Evolutionary conservation across 2,113 vertebrate genomes (phyloP).

Genomic region (Cariama cristata): DNA sequence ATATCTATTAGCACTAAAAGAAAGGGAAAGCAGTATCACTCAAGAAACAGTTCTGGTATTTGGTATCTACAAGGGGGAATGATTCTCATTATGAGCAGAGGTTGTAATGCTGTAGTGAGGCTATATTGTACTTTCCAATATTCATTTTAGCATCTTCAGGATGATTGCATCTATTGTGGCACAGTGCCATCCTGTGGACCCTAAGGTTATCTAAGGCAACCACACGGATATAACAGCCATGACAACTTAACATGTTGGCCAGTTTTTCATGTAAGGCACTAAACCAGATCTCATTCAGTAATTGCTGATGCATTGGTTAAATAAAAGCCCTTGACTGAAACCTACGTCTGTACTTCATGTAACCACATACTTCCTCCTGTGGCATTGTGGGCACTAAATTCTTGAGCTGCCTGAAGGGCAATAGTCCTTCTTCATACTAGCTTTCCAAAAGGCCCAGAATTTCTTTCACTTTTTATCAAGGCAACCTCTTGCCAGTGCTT

Average conservation of each 20-base stretch:
- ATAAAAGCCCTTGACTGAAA: background rate
- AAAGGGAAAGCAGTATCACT: background rate
- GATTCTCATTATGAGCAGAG: background rate
- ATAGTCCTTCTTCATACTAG: background rate
- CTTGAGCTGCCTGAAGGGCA: background rate
- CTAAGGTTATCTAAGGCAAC: background rate
- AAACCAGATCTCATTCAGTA: background rate
- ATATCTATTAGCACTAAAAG: background rate
- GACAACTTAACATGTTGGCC: background rate
- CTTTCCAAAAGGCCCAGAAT: background rate
- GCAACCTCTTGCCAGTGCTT: background rate
- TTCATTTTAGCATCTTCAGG: background rate
- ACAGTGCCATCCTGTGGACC: slow-evolving; percentile 14
- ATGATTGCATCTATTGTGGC: background rate
- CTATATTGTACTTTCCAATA: background rate
- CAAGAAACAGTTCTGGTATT: background rate
- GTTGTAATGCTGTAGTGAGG: background rate
- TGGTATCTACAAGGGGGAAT: background rate
- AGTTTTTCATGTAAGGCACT: background rate
- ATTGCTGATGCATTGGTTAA: background rate
- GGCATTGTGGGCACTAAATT: background rate
- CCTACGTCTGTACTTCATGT: background rate
- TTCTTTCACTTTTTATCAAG: background rate
- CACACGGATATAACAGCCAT: accelerated
- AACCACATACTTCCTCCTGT: background rate